Evolutionary conservation across 1,140 invertebrate genomes (phyloP), one percentile per base, ranked within the genome.

Genomic region (Pemphigus obesinymphae): DNA sequence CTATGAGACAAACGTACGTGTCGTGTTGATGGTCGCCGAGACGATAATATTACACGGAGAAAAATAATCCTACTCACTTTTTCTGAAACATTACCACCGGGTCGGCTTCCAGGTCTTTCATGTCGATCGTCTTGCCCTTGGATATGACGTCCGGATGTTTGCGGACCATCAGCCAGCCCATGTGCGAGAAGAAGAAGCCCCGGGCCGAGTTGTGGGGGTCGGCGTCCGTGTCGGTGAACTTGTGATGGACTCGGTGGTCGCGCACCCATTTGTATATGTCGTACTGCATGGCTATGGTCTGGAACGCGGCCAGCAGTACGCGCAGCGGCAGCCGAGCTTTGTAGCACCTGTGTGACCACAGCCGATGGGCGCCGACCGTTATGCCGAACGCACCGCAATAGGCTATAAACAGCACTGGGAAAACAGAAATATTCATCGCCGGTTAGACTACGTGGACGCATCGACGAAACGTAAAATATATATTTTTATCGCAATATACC

Each of bases 161-260:
- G 63, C 91, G 88, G 0, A 95, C 87, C 87, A 97, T 89, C 61
- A 98, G 87, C 96, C 96, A 98, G 3, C 96, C 96, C 84, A 97
- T 93, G 85, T 98, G 96, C 0, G 95, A 92, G 87, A 97, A 98
- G 89, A 97, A 97, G 86, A 97, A 96, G n/a, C 92, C 92, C 0
- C 83, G 66, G 40, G 43, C 17, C 0, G 83, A 83, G 43, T 96
- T 96, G 86, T 97, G 95, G 0, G 95, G 96, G 87, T 97, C 96
- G 0, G 95, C 95, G 85, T 96, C 92, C 0, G 95, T 96, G 85
- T 97, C 96, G 0, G 94, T 93, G 86, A 92, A 97, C 87, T 97
- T 97, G 85, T 97, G 95, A 86, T 97, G 95, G 1, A 95, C 94
- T 83, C 96, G 89, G 86, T 97, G 96, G 86, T 97, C 95, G 63